Conservation (phyloP, 2,888 invertebrate genomes). For the Syrista parreyssii region DNA sequence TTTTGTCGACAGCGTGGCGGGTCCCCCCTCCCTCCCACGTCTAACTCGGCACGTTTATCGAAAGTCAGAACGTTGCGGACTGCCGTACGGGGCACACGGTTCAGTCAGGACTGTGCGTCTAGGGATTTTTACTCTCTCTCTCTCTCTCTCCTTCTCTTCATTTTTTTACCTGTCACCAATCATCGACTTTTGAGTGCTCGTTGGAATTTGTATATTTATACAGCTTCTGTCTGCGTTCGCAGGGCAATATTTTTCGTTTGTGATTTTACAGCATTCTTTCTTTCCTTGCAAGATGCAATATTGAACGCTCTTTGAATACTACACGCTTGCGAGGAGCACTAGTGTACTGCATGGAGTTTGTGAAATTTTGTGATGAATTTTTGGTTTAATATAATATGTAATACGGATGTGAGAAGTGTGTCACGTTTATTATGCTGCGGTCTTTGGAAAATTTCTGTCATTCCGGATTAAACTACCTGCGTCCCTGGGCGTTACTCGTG, state of each 20-base stretch:
- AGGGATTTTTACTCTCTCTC: background rate
- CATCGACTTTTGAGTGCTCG: background rate
- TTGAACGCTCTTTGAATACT: background rate
- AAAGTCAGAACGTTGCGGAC: conserved; percentile 36
- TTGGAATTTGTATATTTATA: background rate
- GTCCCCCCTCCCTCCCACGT: conserved; percentile 11
- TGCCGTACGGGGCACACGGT: conserved; percentile 12
- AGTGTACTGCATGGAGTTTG: background rate
- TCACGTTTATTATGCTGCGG: background rate
- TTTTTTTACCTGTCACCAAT: background rate
- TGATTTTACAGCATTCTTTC: background rate
- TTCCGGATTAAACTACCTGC: background rate
- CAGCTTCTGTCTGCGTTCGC: background rate
- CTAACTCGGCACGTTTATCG: conserved; percentile 34
- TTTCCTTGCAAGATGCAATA: background rate
- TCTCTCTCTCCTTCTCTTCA: background rate
- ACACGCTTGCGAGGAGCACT: background rate
- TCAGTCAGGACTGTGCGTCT: background rate
- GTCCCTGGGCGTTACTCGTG: background rate
- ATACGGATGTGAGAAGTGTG: background rate
- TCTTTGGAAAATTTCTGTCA: background rate
- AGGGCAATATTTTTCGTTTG: background rate
- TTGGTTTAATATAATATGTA: background rate
- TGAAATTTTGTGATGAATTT: background rate
- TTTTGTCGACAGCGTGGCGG: conserved; percentile 40